Base-by-base conservation (phyloP, 2,113 vertebrate species). In the Microtus montanus region DNA sequence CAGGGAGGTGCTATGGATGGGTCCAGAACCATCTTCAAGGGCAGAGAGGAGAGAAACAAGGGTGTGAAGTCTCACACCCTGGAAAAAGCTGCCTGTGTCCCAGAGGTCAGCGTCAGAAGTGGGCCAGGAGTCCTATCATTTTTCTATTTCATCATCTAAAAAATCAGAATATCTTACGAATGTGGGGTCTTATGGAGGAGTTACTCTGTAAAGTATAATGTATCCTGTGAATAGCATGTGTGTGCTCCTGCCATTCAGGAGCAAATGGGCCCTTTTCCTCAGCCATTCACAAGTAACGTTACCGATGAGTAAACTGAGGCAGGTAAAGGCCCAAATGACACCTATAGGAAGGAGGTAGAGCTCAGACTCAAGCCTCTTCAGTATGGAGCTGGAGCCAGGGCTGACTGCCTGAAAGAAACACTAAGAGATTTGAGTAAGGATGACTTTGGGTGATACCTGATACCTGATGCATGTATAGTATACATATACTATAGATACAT, bases 301-400 rank as follows among this genome's bases (percentile, higher is more conserved):
- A 1, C 6, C 1, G 22, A 30, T 14, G 24, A 47, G 19, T 13
- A 17, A 73, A 54, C 15, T 19, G 20, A 33, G 54, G 19, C 33
- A n/a, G 24, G 19, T 38, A 17, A 44, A 33, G 3, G 4, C 14
- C 41, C 30, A 5, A 44, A 2, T 0, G 1, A 5, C 58, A 1
- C 2, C 3, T 3, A 5, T 0, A 14, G 58, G 13, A 63, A 4
- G 63, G 63, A n/a, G 10, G 35, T 1, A 5, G 2, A 15, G 0
- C 14, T 13, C 12, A 0, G 7, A 24, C 1, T 13, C 49, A 15
- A 4, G 2, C 4, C 14, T 0, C 7, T 28, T 49, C 8, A 0
- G n/a, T 22, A 10, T 12, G 2, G 8, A 5, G 44, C 66, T 28
- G 1, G 7, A 1, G 38, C 61, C 9, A 3, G 19, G 2, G 8